A percentile compares a stretch with the other conserved stretches of the same genome.
Conservation (phyloP, 30 jellyfish, hydroid and myxozoan species). For the Haliclystus octoradiatus region DNA sequence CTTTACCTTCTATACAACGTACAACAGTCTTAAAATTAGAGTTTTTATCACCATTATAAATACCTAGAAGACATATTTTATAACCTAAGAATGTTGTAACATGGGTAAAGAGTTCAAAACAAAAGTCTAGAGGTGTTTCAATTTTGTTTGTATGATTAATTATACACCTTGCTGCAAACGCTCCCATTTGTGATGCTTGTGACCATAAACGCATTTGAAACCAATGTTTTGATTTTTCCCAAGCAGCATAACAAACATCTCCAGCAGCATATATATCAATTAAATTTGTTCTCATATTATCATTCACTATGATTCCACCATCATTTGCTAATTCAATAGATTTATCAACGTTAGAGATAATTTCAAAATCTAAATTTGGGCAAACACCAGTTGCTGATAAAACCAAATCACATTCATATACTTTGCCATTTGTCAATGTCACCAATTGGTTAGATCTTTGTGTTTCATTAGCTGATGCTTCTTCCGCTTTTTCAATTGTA, state of each 20-base stretch:
- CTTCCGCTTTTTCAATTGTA: constrained; percentile 9
- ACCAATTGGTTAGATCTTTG: constrained; percentile 13
- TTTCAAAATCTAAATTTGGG: constrained; percentile 42
- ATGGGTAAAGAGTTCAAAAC: constrained; percentile 91
- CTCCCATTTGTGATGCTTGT: constrained; percentile 94
- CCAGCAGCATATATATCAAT: constrained; percentile 87
- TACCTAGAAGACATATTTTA: constrained; percentile 72
- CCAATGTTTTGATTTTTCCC: constrained; percentile 62
- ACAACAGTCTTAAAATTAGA: constrained; percentile 42
- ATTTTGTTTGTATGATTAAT: constrained; percentile 9
- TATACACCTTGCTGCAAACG: constrained; percentile 72
- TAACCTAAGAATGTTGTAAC: constrained; percentile 82
- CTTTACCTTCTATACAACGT: constrained; percentile 63
- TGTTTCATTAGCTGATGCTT: too few relatives aligned
- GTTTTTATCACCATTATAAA: constrained; percentile 58
- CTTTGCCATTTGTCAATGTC: constrained; percentile 44
- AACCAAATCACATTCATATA: constrained; percentile 58
- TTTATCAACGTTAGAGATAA: not conserved
- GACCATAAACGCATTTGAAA: constrained; percentile 97
- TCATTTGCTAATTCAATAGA: constrained; percentile 23
- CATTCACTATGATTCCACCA: constrained; percentile 75
- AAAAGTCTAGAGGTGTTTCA: constrained; percentile 55
- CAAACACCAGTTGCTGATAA: constrained; percentile 79
- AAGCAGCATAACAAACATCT: constrained; percentile 51
- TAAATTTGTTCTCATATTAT: constrained; percentile 68